Conservation (phyloP, 2,797 vertebrate genomes). For the Pempheris klunzingeri region DNA sequence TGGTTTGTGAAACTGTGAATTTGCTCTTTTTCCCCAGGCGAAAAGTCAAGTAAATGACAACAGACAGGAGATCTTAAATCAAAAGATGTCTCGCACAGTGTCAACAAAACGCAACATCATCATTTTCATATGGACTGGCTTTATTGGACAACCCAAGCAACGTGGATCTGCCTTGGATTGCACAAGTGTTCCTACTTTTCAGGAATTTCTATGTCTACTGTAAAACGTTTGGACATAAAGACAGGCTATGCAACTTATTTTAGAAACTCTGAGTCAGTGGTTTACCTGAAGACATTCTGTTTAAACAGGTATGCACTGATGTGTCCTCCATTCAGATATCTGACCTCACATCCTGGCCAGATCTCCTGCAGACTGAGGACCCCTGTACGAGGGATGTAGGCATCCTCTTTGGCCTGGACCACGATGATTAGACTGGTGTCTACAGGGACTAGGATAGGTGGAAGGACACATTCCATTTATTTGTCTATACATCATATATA, state of each 20-base stretch:
- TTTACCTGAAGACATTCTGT: constrained; percentile 95
- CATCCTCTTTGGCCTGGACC: constrained; percentile 96
- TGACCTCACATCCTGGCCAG: constrained; percentile 96
- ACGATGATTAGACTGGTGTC: constrained; percentile 96
- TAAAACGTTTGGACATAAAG: no score
- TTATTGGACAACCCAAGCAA: no score
- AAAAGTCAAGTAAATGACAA: no score
- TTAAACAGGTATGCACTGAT: constrained; percentile 98
- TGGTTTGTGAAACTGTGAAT: not conserved
- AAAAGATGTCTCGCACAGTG: not conserved
- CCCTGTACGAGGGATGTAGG: constrained; percentile 94
- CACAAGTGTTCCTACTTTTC: no score
- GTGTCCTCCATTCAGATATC: constrained; percentile 95
- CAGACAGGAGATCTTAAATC: no score
- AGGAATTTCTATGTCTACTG: no score
- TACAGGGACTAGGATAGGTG: constrained; percentile 88
- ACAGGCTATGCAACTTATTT: no score
- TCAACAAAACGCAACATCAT: not conserved
- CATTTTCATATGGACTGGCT: not conserved
- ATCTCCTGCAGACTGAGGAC: constrained; percentile 96
- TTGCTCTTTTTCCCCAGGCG: not conserved
- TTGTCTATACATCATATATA: not conserved
- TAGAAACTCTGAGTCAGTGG: not conserved
- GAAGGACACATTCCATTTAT: not conserved
- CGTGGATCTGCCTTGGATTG: no score